phyloP scores from a whole-genome alignment of 2,113 vertebrate species.

The Pelodiscus sinensis region DNA sequence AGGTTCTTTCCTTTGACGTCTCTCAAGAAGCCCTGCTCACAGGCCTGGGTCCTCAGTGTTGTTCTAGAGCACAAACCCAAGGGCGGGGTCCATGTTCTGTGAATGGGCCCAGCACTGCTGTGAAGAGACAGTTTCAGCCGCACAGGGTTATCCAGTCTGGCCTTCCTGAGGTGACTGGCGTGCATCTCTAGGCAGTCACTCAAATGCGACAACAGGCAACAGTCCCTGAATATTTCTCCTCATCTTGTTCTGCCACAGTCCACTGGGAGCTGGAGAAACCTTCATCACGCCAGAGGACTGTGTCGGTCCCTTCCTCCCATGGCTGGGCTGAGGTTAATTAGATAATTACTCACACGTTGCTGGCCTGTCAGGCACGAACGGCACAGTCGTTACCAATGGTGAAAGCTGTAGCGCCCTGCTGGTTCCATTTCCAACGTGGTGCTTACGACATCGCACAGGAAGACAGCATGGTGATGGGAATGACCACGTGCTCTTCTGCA shows the following conservation, averaged over 20 bases:
- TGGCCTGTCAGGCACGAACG: neutral
- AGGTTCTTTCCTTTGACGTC: neutral
- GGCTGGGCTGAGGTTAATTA: constrained; percentile 14
- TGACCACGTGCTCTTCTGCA: neutral
- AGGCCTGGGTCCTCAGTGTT: neutral
- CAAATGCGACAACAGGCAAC: neutral
- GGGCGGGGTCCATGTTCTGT: fast-evolving
- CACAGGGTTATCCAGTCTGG: fast-evolving
- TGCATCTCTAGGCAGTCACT: neutral
- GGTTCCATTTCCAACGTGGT: fast-evolving
- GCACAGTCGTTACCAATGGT: neutral
- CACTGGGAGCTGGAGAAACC: neutral
- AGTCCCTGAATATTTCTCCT: neutral
- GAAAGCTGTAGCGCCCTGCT: neutral
- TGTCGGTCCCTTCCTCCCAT: neutral
- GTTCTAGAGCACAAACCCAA: neutral
- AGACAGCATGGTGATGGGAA: neutral
- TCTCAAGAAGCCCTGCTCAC: neutral
- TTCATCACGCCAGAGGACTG: neutral
- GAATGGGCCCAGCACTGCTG: fast-evolving
- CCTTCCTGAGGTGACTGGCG: neutral
- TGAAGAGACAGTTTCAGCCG: fast-evolving
- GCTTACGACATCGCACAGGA: fast-evolving
- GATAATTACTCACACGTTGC: constrained; percentile 11
- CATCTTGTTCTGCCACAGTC: neutral